Conservation (phyloP, 1,140 invertebrate genomes). For the Rhagoletis pomonella region DNA sequence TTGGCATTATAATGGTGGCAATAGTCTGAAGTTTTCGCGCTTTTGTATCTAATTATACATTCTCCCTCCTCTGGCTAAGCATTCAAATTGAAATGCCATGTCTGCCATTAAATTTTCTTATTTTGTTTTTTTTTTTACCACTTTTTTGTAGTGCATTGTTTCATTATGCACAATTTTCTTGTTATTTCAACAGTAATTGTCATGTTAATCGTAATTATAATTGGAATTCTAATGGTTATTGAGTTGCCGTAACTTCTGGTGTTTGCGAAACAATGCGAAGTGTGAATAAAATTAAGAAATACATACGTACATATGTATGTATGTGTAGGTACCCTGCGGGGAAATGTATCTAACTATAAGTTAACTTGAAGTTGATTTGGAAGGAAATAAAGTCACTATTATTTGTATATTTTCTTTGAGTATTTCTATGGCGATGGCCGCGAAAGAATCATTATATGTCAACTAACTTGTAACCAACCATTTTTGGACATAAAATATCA, state of each 20-base stretch:
- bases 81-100: not conserved
- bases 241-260: constrained; percentile 7
- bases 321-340: no score
- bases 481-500: no score
- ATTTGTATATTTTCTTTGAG: no score
- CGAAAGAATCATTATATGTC: no score
- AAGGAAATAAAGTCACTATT: no score
- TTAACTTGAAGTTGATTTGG: no score
- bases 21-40: not conserved
- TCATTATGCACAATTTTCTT: not conserved
- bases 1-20: not conserved
- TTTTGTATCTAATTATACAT: not conserved
- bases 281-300: no score
- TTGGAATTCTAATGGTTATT: not conserved
- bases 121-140: not conserved
- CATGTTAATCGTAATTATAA: constrained; percentile 18
- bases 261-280: not conserved
- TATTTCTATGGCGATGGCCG: no score
- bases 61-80: not conserved
- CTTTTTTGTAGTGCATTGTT: not conserved
- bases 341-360: no score
- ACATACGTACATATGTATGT: no score
- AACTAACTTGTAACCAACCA: no score
- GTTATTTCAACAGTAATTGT: constrained; percentile 19
- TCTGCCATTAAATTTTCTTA: not conserved